A percentile compares a stretch with the other conserved stretches of the same genome.
Evolutionary conservation across 1,140 invertebrate species (phyloP).

Genomic region (Drosophila eugracilis): DNA sequence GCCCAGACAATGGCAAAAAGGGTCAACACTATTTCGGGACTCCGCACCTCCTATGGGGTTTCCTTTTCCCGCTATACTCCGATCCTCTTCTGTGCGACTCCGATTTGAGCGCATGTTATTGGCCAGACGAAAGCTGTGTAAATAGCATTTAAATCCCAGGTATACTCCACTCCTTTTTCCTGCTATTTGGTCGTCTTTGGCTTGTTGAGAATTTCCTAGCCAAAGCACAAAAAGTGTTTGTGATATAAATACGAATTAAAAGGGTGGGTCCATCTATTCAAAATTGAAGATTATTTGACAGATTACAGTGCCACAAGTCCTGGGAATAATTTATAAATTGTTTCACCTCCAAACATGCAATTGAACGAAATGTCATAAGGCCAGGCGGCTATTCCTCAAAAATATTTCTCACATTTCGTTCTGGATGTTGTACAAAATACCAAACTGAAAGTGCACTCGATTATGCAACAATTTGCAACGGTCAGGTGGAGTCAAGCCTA

Average conservation of each 20-base stretch:
- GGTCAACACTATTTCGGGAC: conserved; percentile 73
- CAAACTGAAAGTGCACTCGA: conserved; percentile 17
- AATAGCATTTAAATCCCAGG: conserved; percentile 77
- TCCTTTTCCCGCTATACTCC: conserved; percentile 11
- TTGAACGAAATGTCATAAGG: conserved; percentile 4
- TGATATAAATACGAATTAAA: conserved; percentile 19
- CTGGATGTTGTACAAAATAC: neutral
- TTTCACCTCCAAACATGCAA: neutral
- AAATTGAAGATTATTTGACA: conserved; percentile 12
- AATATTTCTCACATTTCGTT: conserved; percentile 6
- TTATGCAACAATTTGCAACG: conserved; percentile 42
- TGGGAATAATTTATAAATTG: conserved; percentile 20
- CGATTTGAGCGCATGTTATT: conserved; percentile 60
- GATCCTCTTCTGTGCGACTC: conserved; percentile 13
- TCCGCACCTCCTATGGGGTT: conserved; percentile 11
- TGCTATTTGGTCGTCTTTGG: conserved; percentile 18
- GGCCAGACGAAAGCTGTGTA: conserved; percentile 72
- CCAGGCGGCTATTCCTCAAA: neutral
- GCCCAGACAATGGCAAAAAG: conserved; percentile 78
- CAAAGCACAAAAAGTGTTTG: conserved; percentile 6
- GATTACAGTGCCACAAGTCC: neutral
- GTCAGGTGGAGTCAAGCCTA: neutral
- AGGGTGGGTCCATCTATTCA: neutral
- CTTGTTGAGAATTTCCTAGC: conserved; percentile 4
- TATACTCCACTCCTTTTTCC: conserved; percentile 34